These are phyloP conservation scores for Ametastegia equiseti DNA, from an alignment of 2,888 invertebrate genomes.

Conservation along the genomic window DNA sequence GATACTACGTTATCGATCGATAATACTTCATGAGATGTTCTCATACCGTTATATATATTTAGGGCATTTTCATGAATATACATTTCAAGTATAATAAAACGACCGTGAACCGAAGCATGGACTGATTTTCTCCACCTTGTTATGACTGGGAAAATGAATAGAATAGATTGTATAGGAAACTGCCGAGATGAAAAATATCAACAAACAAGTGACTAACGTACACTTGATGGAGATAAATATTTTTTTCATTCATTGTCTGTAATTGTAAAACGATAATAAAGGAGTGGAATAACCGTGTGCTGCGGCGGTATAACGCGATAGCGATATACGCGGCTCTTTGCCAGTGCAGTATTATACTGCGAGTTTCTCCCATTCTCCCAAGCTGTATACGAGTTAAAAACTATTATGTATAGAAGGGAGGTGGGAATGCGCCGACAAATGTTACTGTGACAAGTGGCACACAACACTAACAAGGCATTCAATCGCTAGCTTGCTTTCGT, in stretches of 20 bases:
- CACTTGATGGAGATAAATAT: background rate
- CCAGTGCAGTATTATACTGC: background rate
- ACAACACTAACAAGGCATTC: background rate
- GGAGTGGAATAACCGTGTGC: background rate
- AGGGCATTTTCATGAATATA: too few relatives aligned
- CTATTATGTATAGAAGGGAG: background rate
- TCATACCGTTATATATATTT: background rate
- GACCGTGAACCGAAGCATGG: background rate
- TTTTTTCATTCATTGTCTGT: background rate
- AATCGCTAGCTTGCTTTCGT: background rate
- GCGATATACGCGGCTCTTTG: too few relatives aligned
- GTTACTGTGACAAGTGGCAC: conserved; percentile 22
- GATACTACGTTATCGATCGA: background rate
- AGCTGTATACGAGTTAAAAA: background rate
- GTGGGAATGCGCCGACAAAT: background rate
- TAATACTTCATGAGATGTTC: background rate
- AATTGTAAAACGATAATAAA: too few relatives aligned
- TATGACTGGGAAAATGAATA: background rate
- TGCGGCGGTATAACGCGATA: too few relatives aligned
- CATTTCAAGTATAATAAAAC: too few relatives aligned
- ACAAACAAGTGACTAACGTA: background rate
- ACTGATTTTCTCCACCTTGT: background rate
- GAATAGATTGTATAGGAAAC: background rate
- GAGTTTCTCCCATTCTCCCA: background rate
- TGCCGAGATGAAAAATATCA: background rate